phyloP scores from a whole-genome alignment of 2,888 invertebrate species.

The Sminthurides aquaticus region DNA sequence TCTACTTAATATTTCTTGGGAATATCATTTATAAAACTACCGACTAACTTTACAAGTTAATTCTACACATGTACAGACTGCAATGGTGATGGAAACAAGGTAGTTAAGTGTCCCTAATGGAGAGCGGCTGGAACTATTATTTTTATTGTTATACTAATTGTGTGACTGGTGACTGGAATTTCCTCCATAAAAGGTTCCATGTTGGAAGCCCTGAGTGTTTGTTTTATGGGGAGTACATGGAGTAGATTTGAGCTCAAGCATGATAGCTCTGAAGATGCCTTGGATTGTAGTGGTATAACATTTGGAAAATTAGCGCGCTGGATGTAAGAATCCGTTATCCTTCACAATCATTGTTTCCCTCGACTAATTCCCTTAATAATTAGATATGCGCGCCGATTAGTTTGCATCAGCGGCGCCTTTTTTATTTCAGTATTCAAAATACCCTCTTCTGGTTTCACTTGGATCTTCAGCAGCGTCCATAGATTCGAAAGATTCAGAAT shows the following conservation, averaged over 20 bases:
- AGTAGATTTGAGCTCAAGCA: neutral
- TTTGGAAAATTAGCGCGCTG: neutral
- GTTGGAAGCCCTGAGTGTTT: no score
- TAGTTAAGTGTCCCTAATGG: no score
- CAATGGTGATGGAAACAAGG: neutral
- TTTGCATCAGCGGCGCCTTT: neutral
- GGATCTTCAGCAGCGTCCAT: neutral
- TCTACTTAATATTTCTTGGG: no score
- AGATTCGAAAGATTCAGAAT: neutral
- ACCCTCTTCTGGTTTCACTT: conserved; percentile 7
- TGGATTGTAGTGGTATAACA: neutral
- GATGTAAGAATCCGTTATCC: neutral
- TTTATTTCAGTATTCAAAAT: neutral
- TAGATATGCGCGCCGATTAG: neutral
- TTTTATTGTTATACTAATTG: no score
- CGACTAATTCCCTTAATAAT: neutral
- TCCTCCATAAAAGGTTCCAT: no score
- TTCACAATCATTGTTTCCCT: neutral
- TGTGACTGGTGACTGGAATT: no score
- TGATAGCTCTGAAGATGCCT: neutral
- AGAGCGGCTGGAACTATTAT: no score
- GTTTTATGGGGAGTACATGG: neutral
- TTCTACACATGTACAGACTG: neutral
- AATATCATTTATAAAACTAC: no score
- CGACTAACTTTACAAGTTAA: no score